phyloP scores from a whole-genome alignment of 2,113 vertebrate genomes.

The Lepisosteus oculatus region DNA sequence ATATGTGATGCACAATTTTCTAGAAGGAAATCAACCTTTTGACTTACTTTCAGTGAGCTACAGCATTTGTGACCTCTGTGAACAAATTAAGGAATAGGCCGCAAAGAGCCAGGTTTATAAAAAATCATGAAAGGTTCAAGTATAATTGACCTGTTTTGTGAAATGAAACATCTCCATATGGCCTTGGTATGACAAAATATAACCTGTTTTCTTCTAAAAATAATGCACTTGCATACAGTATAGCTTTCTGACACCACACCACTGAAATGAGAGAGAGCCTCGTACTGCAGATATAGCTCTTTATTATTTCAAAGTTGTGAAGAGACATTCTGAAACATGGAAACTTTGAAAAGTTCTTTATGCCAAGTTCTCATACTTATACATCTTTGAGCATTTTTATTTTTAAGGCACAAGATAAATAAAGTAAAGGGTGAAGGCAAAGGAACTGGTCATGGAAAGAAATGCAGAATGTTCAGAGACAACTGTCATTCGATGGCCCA shows the following conservation, averaged over 20 bases:
- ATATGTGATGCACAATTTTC: too few relatives aligned
- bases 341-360: constrained; percentile 22
- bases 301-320: constrained; percentile 50
- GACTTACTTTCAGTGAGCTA: too few relatives aligned
- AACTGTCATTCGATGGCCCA: constrained; percentile 19
- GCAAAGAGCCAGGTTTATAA: too few relatives aligned
- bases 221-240: too few relatives aligned
- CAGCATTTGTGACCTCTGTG: too few relatives aligned
- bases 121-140: too few relatives aligned
- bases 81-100: too few relatives aligned
- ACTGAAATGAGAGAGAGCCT: constrained; percentile 27
- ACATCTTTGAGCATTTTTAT: constrained; percentile 27
- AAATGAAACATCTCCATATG: too few relatives aligned
- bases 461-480: constrained; percentile 17
- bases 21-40: too few relatives aligned
- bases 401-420: constrained; percentile 81
- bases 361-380: constrained; percentile 24
- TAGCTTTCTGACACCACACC: neutral
- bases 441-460: constrained; percentile 1
- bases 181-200: too few relatives aligned
- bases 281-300: constrained; percentile 31
- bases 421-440: constrained; percentile 48
- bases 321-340: constrained; percentile 36
- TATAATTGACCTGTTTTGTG: too few relatives aligned
- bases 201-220: too few relatives aligned